These are phyloP conservation scores for Ormyrus pomaceus DNA, from an alignment of 2,888 invertebrate genomes.

Conservation along the genomic window DNA sequence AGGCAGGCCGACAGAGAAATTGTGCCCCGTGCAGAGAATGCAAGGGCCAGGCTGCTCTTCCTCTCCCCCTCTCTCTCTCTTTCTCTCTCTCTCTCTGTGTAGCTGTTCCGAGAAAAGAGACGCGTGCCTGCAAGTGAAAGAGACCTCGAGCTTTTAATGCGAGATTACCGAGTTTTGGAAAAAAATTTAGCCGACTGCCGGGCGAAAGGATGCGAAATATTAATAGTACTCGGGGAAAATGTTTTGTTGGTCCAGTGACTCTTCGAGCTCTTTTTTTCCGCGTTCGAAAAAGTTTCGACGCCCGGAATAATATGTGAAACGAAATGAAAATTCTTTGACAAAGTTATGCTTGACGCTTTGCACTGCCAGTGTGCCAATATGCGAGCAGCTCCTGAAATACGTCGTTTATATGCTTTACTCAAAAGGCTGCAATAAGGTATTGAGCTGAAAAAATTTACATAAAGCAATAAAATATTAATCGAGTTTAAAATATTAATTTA, in stretches of 20 bases:
- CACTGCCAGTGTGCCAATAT: background rate
- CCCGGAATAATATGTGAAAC: no score
- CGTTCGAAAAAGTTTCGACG: background rate
- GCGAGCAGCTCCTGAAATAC: no score
- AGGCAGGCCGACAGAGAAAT: constrained; percentile 29
- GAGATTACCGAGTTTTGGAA: constrained; percentile 28
- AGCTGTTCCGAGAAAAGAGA: constrained; percentile 36
- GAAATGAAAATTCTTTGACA: no score
- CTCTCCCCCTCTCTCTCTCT: constrained; percentile 20
- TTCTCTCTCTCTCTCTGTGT: constrained; percentile 23
- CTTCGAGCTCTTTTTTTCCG: background rate
- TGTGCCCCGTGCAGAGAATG: constrained; percentile 35
- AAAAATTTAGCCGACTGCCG: constrained; percentile 14
- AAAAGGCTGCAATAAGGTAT: no score
- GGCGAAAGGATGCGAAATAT: constrained; percentile 8
- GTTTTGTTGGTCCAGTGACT: background rate
- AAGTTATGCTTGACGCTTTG: background rate
- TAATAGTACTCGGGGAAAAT: constrained; percentile 18
- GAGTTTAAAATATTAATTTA: no score
- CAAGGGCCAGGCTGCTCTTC: constrained; percentile 32
- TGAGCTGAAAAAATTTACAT: no score
- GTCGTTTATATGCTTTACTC: no score
- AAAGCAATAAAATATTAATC: no score
- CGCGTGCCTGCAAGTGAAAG: constrained; percentile 58
- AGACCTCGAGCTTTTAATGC: constrained; percentile 38